Conservation (phyloP, 2,797 vertebrate genomes). For the Spinus pinus region DNA sequence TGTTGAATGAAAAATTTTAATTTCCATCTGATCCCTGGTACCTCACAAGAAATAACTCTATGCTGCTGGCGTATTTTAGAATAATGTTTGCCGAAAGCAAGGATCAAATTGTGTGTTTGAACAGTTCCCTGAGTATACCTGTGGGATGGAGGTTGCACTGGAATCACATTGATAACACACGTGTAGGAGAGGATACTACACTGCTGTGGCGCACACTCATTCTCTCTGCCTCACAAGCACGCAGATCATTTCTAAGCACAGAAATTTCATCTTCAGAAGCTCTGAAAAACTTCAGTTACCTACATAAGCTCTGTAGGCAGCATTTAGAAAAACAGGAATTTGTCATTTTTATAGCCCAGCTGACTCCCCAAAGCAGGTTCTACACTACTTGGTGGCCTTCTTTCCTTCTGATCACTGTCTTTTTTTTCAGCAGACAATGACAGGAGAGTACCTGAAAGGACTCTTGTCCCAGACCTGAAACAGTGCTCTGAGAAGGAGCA, state of each 20-base stretch:
- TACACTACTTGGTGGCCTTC: neutral
- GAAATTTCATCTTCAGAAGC: neutral
- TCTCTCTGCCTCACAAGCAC: neutral
- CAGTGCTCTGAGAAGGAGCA: neutral
- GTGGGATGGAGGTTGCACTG: neutral
- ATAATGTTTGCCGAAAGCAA: neutral
- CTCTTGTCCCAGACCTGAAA: neutral
- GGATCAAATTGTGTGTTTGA: neutral
- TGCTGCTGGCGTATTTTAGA: neutral
- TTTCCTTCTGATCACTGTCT: neutral
- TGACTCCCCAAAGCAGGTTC: neutral
- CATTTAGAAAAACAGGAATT: neutral
- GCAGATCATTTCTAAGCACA: neutral
- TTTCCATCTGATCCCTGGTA: neutral
- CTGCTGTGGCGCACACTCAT: neutral
- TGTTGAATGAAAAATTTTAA: neutral
- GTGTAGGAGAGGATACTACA: accelerated
- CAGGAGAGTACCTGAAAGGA: neutral
- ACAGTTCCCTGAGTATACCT: neutral
- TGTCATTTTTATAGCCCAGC: neutral
- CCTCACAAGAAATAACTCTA: neutral
- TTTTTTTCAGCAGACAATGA: neutral
- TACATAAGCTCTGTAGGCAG: neutral
- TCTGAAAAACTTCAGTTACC: neutral
- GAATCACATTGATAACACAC: accelerated